These are phyloP conservation scores for Sesia apiformis DNA, from an alignment of 2,888 invertebrate genomes.

Conservation along the genomic window DNA sequence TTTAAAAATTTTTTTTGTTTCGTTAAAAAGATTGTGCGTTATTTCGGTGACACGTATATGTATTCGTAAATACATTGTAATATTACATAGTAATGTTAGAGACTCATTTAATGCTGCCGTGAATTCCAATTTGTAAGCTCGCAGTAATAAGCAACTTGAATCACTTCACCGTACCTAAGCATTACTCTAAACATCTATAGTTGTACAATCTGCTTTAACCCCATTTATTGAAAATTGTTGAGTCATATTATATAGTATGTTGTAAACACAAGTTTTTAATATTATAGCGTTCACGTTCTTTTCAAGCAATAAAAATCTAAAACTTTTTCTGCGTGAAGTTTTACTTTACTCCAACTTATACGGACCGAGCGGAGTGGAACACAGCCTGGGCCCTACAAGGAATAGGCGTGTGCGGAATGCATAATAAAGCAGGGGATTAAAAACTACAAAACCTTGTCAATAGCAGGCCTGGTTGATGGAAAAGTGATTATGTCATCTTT, in stretches of 20 bases:
- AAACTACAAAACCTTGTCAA: constrained; percentile 70
- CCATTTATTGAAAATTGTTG: not conserved
- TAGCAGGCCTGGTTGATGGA: constrained; percentile 24
- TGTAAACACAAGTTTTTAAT: constrained; percentile 41
- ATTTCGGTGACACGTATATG: too few relatives aligned
- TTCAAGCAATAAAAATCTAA: constrained; percentile 69
- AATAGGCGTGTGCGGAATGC: constrained; percentile 71
- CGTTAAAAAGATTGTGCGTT: too few relatives aligned
- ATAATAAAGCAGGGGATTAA: constrained; percentile 70
- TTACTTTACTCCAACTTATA: constrained; percentile 53
- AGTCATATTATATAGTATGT: not conserved
- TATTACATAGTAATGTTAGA: too few relatives aligned
- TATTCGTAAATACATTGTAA: too few relatives aligned
- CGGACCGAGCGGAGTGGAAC: constrained; percentile 47
- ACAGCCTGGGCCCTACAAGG: constrained; percentile 61
- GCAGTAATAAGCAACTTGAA: too few relatives aligned
- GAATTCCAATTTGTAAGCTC: too few relatives aligned
- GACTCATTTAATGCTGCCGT: too few relatives aligned
- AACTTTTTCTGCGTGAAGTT: constrained; percentile 63
- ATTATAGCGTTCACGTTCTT: constrained; percentile 64
- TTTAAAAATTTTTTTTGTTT: too few relatives aligned
- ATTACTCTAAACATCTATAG: too few relatives aligned
- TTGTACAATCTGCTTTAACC: too few relatives aligned
- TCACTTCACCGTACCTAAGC: too few relatives aligned
- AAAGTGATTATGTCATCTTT: not conserved